phyloP scores from a whole-genome alignment of 2,113 vertebrate species.

The Dermatemys mawii region DNA sequence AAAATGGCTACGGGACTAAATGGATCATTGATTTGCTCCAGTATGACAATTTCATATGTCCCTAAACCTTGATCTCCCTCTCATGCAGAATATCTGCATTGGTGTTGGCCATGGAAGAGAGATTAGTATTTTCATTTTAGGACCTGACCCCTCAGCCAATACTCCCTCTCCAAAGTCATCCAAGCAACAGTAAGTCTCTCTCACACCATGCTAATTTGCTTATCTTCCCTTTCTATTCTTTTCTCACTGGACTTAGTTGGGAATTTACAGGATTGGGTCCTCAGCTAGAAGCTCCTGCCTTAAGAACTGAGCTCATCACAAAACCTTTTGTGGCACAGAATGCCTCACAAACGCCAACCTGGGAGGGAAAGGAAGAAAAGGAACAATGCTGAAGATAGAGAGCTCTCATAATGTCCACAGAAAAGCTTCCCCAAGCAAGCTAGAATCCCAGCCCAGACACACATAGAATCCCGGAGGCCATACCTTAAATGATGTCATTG shows the following conservation, averaged over 20 bases:
- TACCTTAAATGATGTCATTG: constrained; percentile 59
- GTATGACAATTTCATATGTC: background rate
- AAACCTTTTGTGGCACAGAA: constrained; percentile 52
- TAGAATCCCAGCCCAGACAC: constrained; percentile 10
- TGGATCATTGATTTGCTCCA: background rate
- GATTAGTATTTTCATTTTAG: constrained; percentile 11
- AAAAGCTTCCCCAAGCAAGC: constrained; percentile 47
- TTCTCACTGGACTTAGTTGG: background rate
- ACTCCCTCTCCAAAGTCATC: background rate
- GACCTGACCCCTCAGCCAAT: background rate
- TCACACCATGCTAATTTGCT: background rate
- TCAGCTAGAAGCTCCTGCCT: background rate
- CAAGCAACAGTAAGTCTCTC: background rate
- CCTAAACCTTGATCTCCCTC: background rate
- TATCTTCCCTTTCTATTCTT: background rate
- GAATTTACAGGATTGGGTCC: constrained; percentile 35
- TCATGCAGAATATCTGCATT: background rate
- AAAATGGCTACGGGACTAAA: background rate
- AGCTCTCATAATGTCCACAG: constrained; percentile 34
- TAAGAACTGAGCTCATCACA: constrained; percentile 5
- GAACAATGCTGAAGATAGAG: constrained; percentile 25
- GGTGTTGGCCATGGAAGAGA: background rate
- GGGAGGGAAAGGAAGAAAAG: background rate
- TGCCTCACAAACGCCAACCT: background rate
- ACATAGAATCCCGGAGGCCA: constrained; percentile 22